A percentile compares a stretch with the other conserved stretches of the same genome.
Conservation (phyloP, 2,113 vertebrate species). For the Coracopsis vasa region DNA sequence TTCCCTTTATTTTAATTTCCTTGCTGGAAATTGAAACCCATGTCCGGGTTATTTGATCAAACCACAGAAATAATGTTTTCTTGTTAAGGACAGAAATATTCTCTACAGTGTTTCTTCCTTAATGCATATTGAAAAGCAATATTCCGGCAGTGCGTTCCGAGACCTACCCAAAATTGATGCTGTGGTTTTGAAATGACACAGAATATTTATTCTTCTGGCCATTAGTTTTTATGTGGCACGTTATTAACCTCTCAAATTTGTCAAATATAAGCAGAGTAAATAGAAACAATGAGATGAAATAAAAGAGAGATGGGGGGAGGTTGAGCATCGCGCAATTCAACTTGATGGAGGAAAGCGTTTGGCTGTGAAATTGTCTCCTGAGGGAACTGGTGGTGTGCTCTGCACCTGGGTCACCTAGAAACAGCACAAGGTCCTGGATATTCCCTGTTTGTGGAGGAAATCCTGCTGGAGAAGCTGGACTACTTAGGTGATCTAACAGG, state of each 20-base stretch:
- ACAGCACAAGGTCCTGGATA: not conserved
- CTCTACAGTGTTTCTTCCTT: not conserved
- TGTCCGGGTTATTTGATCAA: slow-evolving; percentile 14
- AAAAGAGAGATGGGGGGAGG: not conserved
- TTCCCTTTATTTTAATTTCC: slow-evolving; percentile 48
- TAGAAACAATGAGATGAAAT: slow-evolving; percentile 9
- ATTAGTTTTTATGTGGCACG: slow-evolving; percentile 29
- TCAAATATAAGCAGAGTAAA: not conserved
- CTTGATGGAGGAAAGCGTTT: not conserved
- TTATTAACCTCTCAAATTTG: slow-evolving; percentile 25
- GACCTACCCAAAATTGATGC: not conserved
- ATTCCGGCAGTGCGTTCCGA: not conserved
- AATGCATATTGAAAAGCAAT: not conserved
- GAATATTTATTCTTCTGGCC: slow-evolving; percentile 19
- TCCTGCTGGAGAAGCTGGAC: not conserved
- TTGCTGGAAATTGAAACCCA: slow-evolving; percentile 44
- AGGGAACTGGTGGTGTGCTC: not conserved
- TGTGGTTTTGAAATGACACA: not conserved
- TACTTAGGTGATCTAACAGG: not conserved
- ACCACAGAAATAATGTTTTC: slow-evolving; percentile 5
- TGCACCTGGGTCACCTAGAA: not conserved
- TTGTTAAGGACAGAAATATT: not conserved
- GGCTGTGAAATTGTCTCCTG: not conserved
- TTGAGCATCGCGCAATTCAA: not conserved
- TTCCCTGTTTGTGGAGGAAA: not conserved